Percentiles rank a stretch among this genome's conserved stretches.
Evolutionary conservation across 1,140 invertebrate species (phyloP).

Genomic region (Calycopis cecrops): DNA sequence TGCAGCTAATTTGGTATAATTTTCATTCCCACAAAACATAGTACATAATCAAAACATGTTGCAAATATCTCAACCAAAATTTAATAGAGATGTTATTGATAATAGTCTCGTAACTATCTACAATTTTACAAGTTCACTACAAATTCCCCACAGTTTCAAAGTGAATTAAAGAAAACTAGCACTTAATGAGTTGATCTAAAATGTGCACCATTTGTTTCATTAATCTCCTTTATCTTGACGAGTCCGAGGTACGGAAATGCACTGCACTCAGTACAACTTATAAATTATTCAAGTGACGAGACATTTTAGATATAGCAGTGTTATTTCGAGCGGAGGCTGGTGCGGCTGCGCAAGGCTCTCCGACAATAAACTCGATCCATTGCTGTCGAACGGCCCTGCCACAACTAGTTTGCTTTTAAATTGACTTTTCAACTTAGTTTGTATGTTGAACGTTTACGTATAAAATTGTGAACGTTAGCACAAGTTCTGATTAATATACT

Average conservation of each 20-base stretch:
- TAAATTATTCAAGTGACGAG: conserved; percentile 70
- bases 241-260: conserved; percentile 53
- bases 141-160: conserved; percentile 3
- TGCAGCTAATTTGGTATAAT: too few relatives aligned
- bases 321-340: conserved; percentile 51
- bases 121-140: background rate
- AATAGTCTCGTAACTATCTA: background rate
- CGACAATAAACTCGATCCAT: conserved; percentile 8
- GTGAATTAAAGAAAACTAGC: conserved; percentile 6
- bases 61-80: too few relatives aligned
- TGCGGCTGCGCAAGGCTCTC: conserved; percentile 9
- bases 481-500: background rate
- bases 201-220: conserved; percentile 38
- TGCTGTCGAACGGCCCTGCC: conserved; percentile 1
- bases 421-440: conserved; percentile 16
- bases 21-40: too few relatives aligned
- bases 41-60: too few relatives aligned
- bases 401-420: conserved; percentile 15
- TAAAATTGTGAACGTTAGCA: conserved; percentile 1
- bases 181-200: conserved; percentile 26
- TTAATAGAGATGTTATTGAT: too few relatives aligned
- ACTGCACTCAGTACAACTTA: conserved; percentile 57
- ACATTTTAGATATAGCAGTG: conserved; percentile 67
- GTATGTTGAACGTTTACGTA: conserved; percentile 6
- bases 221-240: conserved; percentile 48